phyloP scores from a whole-genome alignment of 2,113 vertebrate genomes.

The Polyodon spathula region DNA sequence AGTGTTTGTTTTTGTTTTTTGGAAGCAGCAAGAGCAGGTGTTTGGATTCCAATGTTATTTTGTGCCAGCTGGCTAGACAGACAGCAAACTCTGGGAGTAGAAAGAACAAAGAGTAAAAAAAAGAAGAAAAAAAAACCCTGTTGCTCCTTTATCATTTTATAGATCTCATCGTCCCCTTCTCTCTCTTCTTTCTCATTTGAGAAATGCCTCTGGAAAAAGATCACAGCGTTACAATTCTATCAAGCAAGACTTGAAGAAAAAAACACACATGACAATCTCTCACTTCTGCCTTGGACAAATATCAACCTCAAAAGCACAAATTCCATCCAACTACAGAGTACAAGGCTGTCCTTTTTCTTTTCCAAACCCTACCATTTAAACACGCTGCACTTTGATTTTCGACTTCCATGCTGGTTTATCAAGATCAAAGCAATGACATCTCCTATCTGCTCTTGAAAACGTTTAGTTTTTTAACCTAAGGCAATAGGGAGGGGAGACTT shows the following conservation, averaged over 20 bases:
- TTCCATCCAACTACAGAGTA: conserved; percentile 63
- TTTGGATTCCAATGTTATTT: conserved; percentile 12
- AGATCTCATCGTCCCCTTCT: neutral
- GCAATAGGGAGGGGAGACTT: conserved; percentile 53
- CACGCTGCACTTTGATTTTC: conserved; percentile 57
- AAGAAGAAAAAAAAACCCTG: too few relatives aligned
- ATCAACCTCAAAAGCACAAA: conserved; percentile 60
- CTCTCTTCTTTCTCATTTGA: conserved; percentile 26
- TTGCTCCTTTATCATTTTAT: too few relatives aligned
- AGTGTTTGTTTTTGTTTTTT: conserved; percentile 14
- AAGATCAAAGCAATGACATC: conserved; percentile 72
- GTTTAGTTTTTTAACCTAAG: conserved; percentile 45
- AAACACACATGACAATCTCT: conserved; percentile 51
- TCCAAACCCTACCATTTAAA: conserved; percentile 57
- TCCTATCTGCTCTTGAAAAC: conserved; percentile 55
- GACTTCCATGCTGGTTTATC: conserved; percentile 68
- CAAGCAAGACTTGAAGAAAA: conserved; percentile 29
- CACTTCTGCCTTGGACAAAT: conserved; percentile 58
- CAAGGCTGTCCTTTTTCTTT: conserved; percentile 62
- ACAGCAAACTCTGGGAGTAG: conserved; percentile 3
- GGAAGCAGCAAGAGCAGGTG: conserved; percentile 15
- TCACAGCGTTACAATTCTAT: conserved; percentile 25
- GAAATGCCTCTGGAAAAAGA: conserved; percentile 14
- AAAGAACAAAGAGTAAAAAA: neutral
- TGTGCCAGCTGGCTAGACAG: conserved; percentile 17